Conservation (phyloP, 2,797 vertebrate genomes). For the Xiphorhynchus erythropygius region DNA sequence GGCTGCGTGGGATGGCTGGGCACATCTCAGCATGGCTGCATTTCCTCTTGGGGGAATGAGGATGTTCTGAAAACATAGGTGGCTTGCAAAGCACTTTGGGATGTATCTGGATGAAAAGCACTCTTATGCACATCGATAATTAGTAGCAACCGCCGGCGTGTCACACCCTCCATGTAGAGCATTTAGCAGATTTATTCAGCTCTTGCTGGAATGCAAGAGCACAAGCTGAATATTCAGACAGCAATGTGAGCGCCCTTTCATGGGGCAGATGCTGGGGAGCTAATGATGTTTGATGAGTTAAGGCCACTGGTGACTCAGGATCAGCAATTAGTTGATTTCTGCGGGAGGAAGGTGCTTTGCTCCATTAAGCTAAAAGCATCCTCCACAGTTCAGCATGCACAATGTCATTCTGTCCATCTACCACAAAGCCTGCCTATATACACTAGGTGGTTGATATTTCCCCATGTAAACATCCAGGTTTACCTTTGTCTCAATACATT, state of each 20-base stretch:
- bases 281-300: slow-evolving; percentile 60
- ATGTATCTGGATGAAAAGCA: slow-evolving; percentile 28
- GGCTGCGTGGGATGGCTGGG: not conserved
- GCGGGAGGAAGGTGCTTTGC: slow-evolving; percentile 59
- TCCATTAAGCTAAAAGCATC: slow-evolving; percentile 73
- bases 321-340: slow-evolving; percentile 64
- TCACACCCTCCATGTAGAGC: not conserved
- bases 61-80: slow-evolving; percentile 45
- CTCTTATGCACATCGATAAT: not conserved
- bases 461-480: not conserved
- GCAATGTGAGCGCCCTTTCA: slow-evolving; percentile 31
- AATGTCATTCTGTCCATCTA: slow-evolving; percentile 3
- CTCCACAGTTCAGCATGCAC: not conserved
- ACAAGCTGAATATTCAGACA: slow-evolving; percentile 37
- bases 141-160: not conserved
- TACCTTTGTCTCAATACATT: not conserved
- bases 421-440: not conserved
- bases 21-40: not conserved
- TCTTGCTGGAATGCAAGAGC: slow-evolving; percentile 30
- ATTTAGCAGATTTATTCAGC: slow-evolving; percentile 38
- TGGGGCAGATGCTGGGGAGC: slow-evolving; percentile 30
- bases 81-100: slow-evolving; percentile 42
- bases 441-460: not conserved
- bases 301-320: slow-evolving; percentile 61
- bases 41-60: slow-evolving; percentile 16